Evolutionary conservation across 2,888 invertebrate species (phyloP), one percentile per base, ranked within the genome.

Genomic region (Caenorhabditis sp.): DNA sequence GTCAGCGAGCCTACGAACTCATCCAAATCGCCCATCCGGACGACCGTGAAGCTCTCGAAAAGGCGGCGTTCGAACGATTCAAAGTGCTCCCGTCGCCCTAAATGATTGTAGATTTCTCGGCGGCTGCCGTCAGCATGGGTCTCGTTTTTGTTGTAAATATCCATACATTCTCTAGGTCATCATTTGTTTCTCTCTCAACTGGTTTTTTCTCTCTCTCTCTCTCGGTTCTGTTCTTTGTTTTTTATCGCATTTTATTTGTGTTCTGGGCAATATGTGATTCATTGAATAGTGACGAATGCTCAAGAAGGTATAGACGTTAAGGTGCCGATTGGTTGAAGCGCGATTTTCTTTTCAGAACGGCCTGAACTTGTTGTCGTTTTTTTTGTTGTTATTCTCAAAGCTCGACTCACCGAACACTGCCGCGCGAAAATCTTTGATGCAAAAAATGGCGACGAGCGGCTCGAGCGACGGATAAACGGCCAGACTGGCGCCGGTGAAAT

Each of bases 11-110:
- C 2, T 93, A 95, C 90, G 95, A 93, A 72, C 92, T 96, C 2
- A 96, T 96, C 87, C 92, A 93, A 80, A 93, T 96, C 37, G 93
- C 96, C 0, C 95, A 95, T 90, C 96, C 96, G 0, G 92, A 94
- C 89, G 95, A 95, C 86, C 92, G 95, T 58, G 93, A 94, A 87
- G 89, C 90, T 0, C 91, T 96, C 17, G 96, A 96, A 89, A 94
- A 94, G 89, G 93, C 93, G 3, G 94, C 95, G 7, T 96, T 93
- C 89, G 94, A 95, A 84, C 83, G 90, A 73, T 87, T 91, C 26
- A 90, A 91, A 73, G 90, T 90, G 22, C 70, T 76, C 70, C 76
- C 76, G 15, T 62, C 55, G 7, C 27, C 56, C 3, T 62, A 17
- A 52, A 46, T 24, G 11, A 26, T 27, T 37, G 17, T 41, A 6